Percentiles rank a stretch among this genome's conserved stretches.
These are phyloP conservation scores for Capromys pilorides DNA, from an alignment of 2,797 vertebrate species.

Conservation along the genomic window DNA sequence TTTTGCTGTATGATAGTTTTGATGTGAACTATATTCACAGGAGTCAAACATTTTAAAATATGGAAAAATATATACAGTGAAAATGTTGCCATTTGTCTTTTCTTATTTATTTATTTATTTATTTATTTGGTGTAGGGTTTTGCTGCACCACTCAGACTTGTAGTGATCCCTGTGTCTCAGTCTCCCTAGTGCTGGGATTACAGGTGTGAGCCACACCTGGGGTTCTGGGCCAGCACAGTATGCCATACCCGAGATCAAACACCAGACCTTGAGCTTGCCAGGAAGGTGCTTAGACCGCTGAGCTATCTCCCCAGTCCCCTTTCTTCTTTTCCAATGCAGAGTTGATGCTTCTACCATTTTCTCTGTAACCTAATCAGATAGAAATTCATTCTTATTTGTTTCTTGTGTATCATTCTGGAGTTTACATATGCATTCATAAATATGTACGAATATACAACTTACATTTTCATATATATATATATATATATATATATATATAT, in stretches of 20 bases:
- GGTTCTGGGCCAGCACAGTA: too few relatives aligned
- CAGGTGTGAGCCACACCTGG: too few relatives aligned
- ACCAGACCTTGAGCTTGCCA: too few relatives aligned
- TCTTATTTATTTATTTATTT: too few relatives aligned
- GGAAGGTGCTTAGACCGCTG: too few relatives aligned
- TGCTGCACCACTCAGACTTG: too few relatives aligned
- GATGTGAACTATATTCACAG: slow-evolving; percentile 17
- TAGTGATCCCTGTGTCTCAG: too few relatives aligned
- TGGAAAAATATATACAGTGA: neutral
- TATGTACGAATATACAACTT: neutral
- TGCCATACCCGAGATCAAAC: too few relatives aligned
- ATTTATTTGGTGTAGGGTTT: too few relatives aligned
- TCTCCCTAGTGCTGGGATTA: too few relatives aligned
- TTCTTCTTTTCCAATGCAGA: neutral
- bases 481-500: neutral
- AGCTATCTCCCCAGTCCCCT: neutral
- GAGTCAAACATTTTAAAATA: slow-evolving; percentile 13
- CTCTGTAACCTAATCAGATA: neutral
- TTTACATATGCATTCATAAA: slow-evolving; percentile 29
- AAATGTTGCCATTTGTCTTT: neutral
- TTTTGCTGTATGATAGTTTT: slow-evolving; percentile 54
- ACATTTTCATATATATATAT: slow-evolving; percentile 5
- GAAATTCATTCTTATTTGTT: neutral
- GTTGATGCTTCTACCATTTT: neutral
- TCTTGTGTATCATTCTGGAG: neutral